Conservation (phyloP, 2,797 vertebrate genomes). For the Neosilurus mollespiculum region DNA sequence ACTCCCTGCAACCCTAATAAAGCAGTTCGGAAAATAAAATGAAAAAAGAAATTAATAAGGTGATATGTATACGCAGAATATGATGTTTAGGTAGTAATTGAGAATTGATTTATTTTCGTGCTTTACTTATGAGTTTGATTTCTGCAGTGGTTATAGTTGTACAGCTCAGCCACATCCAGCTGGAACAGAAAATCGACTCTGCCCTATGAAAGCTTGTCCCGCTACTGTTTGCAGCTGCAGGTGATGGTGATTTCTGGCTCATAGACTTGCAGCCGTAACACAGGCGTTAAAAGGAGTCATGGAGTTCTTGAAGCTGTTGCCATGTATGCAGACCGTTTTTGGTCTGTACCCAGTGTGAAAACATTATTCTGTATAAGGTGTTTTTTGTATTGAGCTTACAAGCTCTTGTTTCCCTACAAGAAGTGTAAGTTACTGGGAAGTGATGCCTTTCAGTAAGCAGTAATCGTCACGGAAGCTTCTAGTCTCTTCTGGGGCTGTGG, state of each 20-base stretch:
- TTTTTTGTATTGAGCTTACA: background rate
- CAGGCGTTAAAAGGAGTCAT: background rate
- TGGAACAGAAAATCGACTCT: background rate
- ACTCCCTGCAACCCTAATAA: no score
- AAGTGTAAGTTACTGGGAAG: background rate
- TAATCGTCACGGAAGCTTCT: background rate
- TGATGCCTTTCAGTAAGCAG: slow-evolving; percentile 6
- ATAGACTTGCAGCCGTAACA: slow-evolving; percentile 1
- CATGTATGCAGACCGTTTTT: slow-evolving; percentile 9
- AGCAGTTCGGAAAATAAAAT: no score
- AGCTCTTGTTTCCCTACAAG: slow-evolving; percentile 26
- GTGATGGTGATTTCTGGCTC: slow-evolving; percentile 12
- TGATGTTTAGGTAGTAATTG: background rate
- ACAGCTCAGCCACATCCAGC: background rate
- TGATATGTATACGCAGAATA: background rate
- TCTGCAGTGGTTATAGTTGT: background rate
- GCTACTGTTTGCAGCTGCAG: slow-evolving; percentile 3
- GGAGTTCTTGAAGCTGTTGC: slow-evolving; percentile 17
- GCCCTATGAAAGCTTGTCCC: background rate
- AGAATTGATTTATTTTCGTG: background rate
- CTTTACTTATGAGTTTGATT: background rate
- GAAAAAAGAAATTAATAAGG: no score
- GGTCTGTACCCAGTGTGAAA: slow-evolving; percentile 12
- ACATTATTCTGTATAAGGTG: background rate
- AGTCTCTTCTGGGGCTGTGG: background rate